Percentiles rank a stretch among this genome's conserved stretches.
Conservation (phyloP, 2,113 vertebrate genomes). For the Synchiropus splendidus region DNA sequence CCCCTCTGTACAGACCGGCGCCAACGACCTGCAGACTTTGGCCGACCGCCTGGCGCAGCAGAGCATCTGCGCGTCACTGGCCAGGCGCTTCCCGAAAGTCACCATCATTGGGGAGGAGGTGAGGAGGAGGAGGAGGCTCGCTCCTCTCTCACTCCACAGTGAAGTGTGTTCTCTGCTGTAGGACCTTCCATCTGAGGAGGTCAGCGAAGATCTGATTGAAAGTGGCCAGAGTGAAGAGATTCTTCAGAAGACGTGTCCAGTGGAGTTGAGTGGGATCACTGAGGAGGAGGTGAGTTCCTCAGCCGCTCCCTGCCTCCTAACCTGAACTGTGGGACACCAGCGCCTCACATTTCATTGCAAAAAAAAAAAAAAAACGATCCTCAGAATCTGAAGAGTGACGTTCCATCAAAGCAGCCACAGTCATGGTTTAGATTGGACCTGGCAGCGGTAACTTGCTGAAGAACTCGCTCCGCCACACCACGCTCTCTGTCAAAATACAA, state of each 20-base stretch:
- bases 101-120: constrained; percentile 98
- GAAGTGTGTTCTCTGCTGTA: constrained; percentile 29
- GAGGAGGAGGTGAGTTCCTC: constrained; percentile 92
- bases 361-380: too few species aligned
- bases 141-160: neutral
- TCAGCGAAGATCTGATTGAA: constrained; percentile 82
- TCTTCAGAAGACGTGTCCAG: constrained; percentile 77
- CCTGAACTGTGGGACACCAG: too few species aligned
- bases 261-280: constrained; percentile 73
- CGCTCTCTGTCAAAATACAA: too few species aligned
- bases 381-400: too few species aligned
- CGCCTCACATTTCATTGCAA: too few species aligned
- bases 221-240: constrained; percentile 77
- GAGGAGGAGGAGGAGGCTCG: neutral
- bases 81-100: constrained; percentile 78
- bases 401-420: too few species aligned
- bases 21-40: constrained; percentile 87
- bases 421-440: too few species aligned
- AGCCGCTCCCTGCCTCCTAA: too few species aligned
- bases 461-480: too few species aligned
- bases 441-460: too few species aligned
- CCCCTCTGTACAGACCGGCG: constrained; percentile 67
- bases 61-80: constrained; percentile 88
- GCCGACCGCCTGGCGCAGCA: constrained; percentile 88
- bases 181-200: constrained; percentile 78